A percentile compares a stretch with the other conserved stretches of the same genome.
Conservation (phyloP, 2,888 invertebrate genomes). For the Syrphus vitripennis region DNA sequence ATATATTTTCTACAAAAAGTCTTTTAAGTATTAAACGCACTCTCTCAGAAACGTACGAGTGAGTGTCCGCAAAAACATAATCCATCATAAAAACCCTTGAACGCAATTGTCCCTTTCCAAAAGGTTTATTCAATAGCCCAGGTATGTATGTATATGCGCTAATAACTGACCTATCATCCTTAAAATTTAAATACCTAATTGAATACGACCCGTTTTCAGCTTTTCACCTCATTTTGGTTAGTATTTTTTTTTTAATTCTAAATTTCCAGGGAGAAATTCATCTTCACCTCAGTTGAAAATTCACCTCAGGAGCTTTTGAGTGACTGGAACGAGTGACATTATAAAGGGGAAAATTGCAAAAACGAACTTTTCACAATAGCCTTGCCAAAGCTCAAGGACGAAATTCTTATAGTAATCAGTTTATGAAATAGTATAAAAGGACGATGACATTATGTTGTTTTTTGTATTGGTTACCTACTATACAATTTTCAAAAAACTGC, state of each 20-base stretch:
- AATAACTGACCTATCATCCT: slow-evolving; percentile 39
- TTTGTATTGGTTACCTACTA: slow-evolving; percentile 2
- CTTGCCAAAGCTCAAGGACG: slow-evolving; percentile 53
- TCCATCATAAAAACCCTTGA: too few species aligned
- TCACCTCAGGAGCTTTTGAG: slow-evolving; percentile 41
- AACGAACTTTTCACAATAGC: not conserved
- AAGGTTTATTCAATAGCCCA: too few species aligned
- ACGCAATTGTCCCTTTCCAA: too few species aligned
- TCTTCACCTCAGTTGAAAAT: not conserved
- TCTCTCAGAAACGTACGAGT: too few species aligned
- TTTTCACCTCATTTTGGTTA: not conserved
- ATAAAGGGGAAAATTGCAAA: slow-evolving; percentile 3
- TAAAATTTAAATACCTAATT: not conserved
- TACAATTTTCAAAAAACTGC: not conserved
- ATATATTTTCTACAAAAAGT: too few species aligned
- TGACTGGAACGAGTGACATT: slow-evolving; percentile 63
- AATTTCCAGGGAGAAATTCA: not conserved
- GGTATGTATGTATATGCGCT: too few species aligned
- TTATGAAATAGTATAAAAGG: slow-evolving; percentile 38
- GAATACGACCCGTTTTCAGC: not conserved
- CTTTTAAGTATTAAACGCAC: too few species aligned
- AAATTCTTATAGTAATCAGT: slow-evolving; percentile 35
- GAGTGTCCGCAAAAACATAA: too few species aligned
- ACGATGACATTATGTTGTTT: slow-evolving; percentile 20
- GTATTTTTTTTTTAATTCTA: not conserved